These are phyloP conservation scores for Desmodus rotundus DNA, from an alignment of 2,113 vertebrate species.

Conservation along the genomic window DNA sequence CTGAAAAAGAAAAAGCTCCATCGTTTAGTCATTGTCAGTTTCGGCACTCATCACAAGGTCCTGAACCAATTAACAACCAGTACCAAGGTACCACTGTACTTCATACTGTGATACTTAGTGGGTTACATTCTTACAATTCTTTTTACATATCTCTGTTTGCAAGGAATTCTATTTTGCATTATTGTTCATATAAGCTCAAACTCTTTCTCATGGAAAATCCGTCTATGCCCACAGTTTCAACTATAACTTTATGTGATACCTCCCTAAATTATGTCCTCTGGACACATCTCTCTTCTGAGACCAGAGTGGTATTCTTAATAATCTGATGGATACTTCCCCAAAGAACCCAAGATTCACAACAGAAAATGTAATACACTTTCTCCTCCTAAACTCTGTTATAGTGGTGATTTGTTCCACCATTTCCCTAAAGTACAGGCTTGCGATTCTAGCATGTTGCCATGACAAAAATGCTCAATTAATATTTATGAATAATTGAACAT, in stretches of 20 bases:
- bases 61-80: no score
- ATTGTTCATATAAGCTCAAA: neutral
- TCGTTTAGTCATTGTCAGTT: no score
- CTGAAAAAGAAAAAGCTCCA: no score
- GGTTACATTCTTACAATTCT: neutral
- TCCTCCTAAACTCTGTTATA: neutral
- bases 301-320: neutral
- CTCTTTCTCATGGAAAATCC: neutral
- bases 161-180: neutral
- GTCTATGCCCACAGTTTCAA: neutral
- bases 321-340: neutral
- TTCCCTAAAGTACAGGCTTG: neutral
- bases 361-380: neutral
- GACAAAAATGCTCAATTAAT: neutral
- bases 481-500: neutral
- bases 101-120: neutral
- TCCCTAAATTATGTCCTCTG: neutral
- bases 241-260: neutral
- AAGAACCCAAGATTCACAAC: neutral
- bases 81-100: neutral
- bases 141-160: neutral
- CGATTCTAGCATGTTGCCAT: neutral
- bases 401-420: neutral
- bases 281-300: neutral
- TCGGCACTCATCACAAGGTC: no score